Base-by-base conservation (phyloP, 64 coral and sea anemone genomes). In the Hydrozoanthus tunicans region DNA sequence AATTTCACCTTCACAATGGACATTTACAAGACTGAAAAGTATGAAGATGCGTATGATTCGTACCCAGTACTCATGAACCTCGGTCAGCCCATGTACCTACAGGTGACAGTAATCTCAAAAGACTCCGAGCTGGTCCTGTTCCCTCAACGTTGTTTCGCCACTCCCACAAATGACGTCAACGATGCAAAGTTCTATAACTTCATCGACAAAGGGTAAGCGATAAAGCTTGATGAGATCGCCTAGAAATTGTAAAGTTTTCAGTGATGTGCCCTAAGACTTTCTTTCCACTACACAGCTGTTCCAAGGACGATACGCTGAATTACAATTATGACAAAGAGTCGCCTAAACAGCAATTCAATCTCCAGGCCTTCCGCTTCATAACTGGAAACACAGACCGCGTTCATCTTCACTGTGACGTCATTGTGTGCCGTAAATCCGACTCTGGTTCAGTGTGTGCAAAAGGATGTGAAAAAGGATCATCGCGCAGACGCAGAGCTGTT, bases 1-100 rank as follows among this genome's bases (percentile, higher is more conserved):
- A 96, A 96, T 59, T 96, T 96, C 85, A 94, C 92, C 4, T 96
- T 94, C 70, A 89, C 63, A 1, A 96, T 96, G 95, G 92, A 94
- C 9, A 89, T 96, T 81, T 94, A 83, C 59, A 51, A 89, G n/a
- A 90, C 51, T 23, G 63, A 83, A n/a, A 17, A 91, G 26, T 93
- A 91, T 25, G 68, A 94, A 15, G 13, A 73, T 0, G 77, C 77
- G 6, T 79, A 91, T 13, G 90, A 89, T 1, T 17, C 60, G 8
- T 96, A 89, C 78, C 95, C 95, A 23, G 83, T 94, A 0, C 0
- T 43, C 1, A 23, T 64, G 20, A 70, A 91, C 53, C 78, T 96
- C 2, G 86, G 91, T 23, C 82, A 89, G 0, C 64, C 73, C 8
- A 90, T 94, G 76, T 89, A 90, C 32, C 5, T 96, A 1, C 32